phyloP scores from a whole-genome alignment of 2,888 invertebrate genomes.

The Caenorhabditis auriculariae region DNA sequence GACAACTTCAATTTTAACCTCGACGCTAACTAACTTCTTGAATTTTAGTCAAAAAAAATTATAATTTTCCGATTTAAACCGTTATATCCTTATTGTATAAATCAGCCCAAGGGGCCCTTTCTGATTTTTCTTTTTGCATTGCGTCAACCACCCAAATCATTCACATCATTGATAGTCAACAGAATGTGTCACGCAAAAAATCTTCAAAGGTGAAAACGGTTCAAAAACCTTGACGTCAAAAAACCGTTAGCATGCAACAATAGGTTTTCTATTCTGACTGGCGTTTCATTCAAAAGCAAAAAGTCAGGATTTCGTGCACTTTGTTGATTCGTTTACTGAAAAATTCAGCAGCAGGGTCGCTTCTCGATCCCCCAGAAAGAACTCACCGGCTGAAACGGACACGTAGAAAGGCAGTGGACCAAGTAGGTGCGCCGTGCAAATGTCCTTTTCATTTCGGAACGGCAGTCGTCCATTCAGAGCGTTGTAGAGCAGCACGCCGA shows the following conservation, averaged over 20 bases:
- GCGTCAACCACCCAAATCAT: constrained; percentile 4
- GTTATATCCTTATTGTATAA: not conserved
- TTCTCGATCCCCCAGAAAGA: not conserved
- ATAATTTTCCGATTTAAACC: not conserved
- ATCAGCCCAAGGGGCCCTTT: not conserved
- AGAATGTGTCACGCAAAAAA: too few relatives aligned
- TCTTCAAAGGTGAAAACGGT: too few relatives aligned
- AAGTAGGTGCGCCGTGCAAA: constrained; percentile 59
- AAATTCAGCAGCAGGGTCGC: not conserved
- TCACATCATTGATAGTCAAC: not conserved
- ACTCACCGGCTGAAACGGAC: constrained; percentile 41
- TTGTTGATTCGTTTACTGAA: not conserved
- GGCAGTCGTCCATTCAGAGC: constrained; percentile 58
- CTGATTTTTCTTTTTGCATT: too few relatives aligned
- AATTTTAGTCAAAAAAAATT: too few relatives aligned
- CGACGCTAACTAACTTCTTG: too few relatives aligned
- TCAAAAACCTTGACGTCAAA: too few relatives aligned
- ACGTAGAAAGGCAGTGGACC: constrained; percentile 59
- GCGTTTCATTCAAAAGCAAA: too few relatives aligned
- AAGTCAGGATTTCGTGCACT: too few relatives aligned
- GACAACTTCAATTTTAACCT: too few relatives aligned
- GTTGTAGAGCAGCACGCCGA: constrained; percentile 59
- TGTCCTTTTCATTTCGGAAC: constrained; percentile 60
- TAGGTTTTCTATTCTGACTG: too few relatives aligned
- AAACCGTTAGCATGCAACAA: too few relatives aligned